phyloP scores from a whole-genome alignment of 2,113 vertebrate species.

The Austrofundulus limnaeus region DNA sequence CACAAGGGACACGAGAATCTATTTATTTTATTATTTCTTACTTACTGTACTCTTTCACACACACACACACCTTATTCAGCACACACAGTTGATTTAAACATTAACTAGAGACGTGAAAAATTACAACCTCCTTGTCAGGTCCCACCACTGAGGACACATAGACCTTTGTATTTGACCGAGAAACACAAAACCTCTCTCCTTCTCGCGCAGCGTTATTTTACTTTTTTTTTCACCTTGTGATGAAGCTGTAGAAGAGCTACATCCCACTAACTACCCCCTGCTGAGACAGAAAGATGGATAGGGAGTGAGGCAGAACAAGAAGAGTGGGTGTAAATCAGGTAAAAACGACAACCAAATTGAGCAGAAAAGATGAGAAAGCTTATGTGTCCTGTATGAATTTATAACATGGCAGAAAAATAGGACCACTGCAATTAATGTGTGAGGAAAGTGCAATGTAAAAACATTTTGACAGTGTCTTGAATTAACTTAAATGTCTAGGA shows the following conservation, averaged over 20 bases:
- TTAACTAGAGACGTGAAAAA: slow-evolving; percentile 2
- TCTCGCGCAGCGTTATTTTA: slow-evolving; percentile 16
- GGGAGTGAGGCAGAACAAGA: slow-evolving; percentile 3
- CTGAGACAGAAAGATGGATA: slow-evolving; percentile 19
- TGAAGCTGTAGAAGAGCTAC: slow-evolving; percentile 41
- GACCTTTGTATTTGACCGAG: slow-evolving; percentile 14
- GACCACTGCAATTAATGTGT: neutral
- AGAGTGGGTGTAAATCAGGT: slow-evolving; percentile 26
- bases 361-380: slow-evolving; percentile 19
- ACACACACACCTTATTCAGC: neutral
- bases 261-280: slow-evolving; percentile 47
- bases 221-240: slow-evolving; percentile 40
- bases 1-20: slow-evolving; percentile 2
- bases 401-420: neutral
- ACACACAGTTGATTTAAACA: neutral
- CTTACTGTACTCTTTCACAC: neutral
- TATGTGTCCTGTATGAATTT: slow-evolving; percentile 17
- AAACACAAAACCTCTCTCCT: neutral
- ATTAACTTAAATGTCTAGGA: neutral
- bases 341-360: slow-evolving; percentile 34
- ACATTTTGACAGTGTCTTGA: neutral
- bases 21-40: slow-evolving; percentile 5
- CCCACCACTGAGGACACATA: slow-evolving; percentile 27
- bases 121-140: slow-evolving; percentile 1
- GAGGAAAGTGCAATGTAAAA: neutral